These are phyloP conservation scores for Spisula subtruncata DNA, from an alignment of 2,888 invertebrate species.

Conservation along the genomic window DNA sequence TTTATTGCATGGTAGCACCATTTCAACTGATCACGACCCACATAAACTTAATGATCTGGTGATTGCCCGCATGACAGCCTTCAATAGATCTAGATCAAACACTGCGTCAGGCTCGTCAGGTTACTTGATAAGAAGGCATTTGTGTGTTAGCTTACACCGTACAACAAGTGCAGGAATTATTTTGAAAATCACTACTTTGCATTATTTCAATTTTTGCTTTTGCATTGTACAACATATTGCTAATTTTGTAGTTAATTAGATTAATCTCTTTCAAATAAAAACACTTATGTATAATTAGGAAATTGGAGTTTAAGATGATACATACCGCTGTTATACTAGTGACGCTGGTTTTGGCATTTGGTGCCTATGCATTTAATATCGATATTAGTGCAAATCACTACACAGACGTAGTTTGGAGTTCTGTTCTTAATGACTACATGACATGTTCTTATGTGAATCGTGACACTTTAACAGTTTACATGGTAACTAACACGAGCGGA, in stretches of 20 bases:
- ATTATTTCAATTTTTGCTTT: too few species aligned
- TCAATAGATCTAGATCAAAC: too few species aligned
- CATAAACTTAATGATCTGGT: too few species aligned
- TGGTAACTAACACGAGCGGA: not conserved
- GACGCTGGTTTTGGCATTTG: not conserved
- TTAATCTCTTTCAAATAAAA: too few species aligned
- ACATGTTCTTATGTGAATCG: not conserved
- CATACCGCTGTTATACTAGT: not conserved
- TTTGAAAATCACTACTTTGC: not conserved
- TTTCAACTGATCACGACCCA: too few species aligned
- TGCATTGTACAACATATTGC: too few species aligned
- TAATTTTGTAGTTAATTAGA: too few species aligned
- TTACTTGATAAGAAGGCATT: too few species aligned
- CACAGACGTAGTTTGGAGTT: not conserved
- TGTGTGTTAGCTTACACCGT: not conserved
- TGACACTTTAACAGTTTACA: not conserved
- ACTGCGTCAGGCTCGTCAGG: too few species aligned
- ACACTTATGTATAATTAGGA: not conserved
- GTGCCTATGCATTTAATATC: not conserved
- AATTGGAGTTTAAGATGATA: not conserved
- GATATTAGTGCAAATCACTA: not conserved
- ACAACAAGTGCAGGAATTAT: not conserved
- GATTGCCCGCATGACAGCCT: too few species aligned
- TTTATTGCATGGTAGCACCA: not conserved
- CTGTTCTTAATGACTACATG: not conserved